A percentile compares a stretch with the other conserved stretches of the same genome.
These are phyloP conservation scores for Carduelis carduelis DNA, from an alignment of 2,797 vertebrate genomes.

Conservation along the genomic window DNA sequence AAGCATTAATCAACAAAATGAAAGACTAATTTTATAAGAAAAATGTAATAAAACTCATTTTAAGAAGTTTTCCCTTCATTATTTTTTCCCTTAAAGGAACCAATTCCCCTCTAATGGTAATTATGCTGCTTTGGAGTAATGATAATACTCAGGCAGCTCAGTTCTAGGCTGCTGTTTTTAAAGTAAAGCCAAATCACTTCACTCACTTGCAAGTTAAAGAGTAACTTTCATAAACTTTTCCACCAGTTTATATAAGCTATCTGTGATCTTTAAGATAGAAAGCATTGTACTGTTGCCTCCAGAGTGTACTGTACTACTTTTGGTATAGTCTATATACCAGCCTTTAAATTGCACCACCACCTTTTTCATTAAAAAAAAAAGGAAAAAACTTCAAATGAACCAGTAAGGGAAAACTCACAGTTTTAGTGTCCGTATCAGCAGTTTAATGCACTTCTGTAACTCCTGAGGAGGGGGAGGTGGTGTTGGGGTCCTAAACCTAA, in stretches of 20 bases:
- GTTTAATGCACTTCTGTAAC: neutral
- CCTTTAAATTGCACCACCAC: neutral
- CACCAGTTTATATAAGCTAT: conserved; percentile 30
- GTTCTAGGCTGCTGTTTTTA: conserved; percentile 68
- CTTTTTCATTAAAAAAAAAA: neutral
- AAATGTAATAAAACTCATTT: conserved; percentile 73
- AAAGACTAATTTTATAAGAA: conserved; percentile 75
- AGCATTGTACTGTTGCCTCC: neutral
- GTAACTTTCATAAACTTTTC: conserved; percentile 42
- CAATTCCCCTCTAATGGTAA: conserved; percentile 70
- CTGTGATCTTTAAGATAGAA: conserved; percentile 13
- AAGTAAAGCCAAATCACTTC: conserved; percentile 63
- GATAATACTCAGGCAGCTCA: conserved; percentile 49
- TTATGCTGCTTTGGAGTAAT: conserved; percentile 62
- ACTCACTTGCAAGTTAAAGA: conserved; percentile 48
- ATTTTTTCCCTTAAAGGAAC: conserved; percentile 71
- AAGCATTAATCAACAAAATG: conserved; percentile 79
- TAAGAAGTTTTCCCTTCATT: conserved; percentile 70
- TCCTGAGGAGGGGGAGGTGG: neutral
- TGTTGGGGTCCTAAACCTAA: neutral
- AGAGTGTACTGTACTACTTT: neutral
- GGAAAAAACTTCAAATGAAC: neutral
- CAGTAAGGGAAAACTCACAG: neutral
- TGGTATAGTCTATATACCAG: neutral
- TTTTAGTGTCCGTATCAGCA: neutral